Evolutionary conservation across 1,140 invertebrate species (phyloP), one percentile per base, ranked within the genome.

Genomic region (Drosophila arawakana): DNA sequence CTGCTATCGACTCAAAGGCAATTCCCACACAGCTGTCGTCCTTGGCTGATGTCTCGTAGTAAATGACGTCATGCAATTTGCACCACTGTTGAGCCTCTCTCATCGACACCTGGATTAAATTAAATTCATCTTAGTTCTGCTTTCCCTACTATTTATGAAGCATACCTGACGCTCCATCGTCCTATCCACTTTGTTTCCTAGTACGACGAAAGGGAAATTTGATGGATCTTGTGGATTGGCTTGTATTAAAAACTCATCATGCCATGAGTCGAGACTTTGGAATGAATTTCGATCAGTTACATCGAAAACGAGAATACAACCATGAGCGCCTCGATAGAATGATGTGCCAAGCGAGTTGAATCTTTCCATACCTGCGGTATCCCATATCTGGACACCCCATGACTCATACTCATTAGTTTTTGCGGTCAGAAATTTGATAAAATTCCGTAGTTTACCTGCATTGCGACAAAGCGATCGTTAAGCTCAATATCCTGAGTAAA

Each of bases 401-500:
- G 11, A 54, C 9, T 11, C 13, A 15, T 15, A 15, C 15, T 15
- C 15, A 15, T 15, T 15, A 15, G 9, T 43, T 11, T 39, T 2
- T 10, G 18, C 37, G 3, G 13, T 10, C 13, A 39, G 9, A 21
- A 21, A 21, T 21, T 21, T 21, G 18, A 21, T 21, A 21, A 21
- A n/a, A 44, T 7, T 8, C 5, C 0, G 7, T 0, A 8, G 8
- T 89, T 92, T 92, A 98, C 97, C 96, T 99, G 99, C 97, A 99
- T 98, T 76, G 98, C 99, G 43, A 99, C 98, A 90, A 98, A 95
- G 92, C 97, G 96, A 93, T 99, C 5, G 93, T 99, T 98, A 13
- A 99, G 98, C 93, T 97, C 97, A 46, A 99, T 97, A 94, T 99
- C 98, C 94, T 99, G 99, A 77, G 98, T 99, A 76, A 99, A 95